Evolutionary conservation across 2,888 invertebrate species (phyloP).

Genomic region (Alviniconcha strummeri): DNA sequence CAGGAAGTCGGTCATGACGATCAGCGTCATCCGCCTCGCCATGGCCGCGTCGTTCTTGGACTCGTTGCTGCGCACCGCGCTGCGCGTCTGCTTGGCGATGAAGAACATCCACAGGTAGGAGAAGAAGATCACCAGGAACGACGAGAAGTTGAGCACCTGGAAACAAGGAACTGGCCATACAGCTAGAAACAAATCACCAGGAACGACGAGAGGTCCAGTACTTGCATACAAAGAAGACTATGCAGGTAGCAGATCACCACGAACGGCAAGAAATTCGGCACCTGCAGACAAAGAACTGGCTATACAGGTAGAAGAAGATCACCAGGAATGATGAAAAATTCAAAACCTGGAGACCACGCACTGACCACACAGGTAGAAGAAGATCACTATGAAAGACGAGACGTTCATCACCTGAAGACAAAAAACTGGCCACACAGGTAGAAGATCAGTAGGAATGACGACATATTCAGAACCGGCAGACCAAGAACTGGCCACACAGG

Average conservation of each 20-base stretch:
- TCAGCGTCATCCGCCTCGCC: conserved; percentile 76
- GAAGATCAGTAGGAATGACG: neutral
- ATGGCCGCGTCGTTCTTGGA: conserved; percentile 73
- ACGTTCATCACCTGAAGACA: too few species aligned
- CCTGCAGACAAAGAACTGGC: neutral
- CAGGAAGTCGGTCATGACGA: conserved; percentile 76
- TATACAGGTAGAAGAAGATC: conserved; percentile 74
- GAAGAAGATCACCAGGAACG: conserved; percentile 74
- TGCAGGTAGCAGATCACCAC: too few species aligned
- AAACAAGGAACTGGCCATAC: neutral
- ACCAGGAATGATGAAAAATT: conserved; percentile 75
- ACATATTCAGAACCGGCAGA: neutral
- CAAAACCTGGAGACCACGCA: conserved; percentile 59
- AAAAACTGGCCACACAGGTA: too few species aligned
- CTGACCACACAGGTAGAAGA: neutral
- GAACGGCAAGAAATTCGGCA: neutral
- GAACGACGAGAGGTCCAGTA: too few species aligned
- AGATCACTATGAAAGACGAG: neutral
- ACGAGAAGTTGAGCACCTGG: conserved; percentile 74
- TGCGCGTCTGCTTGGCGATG: conserved; percentile 74
- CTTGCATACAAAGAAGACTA: too few species aligned
- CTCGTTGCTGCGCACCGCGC: conserved; percentile 71
- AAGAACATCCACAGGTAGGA: conserved; percentile 76
- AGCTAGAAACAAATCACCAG: neutral
- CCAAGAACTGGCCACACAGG: conserved; percentile 49